phyloP scores from a whole-genome alignment of 1,140 invertebrate genomes.

The Nasonia giraulti region DNA sequence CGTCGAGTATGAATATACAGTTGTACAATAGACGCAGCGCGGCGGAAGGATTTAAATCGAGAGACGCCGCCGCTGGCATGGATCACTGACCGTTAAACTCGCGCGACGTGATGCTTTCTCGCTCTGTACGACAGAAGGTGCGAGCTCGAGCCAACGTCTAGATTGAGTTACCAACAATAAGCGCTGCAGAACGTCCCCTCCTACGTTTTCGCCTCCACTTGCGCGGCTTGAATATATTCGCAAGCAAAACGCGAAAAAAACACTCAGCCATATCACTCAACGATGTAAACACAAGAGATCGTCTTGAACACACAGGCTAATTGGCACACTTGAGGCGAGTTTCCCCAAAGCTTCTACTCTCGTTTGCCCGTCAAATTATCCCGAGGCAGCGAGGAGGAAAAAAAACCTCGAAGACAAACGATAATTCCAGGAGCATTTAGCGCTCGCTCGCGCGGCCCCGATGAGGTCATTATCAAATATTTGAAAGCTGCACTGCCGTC shows the following conservation, averaged over 20 bases:
- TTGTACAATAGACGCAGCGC: no score
- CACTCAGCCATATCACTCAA: not conserved
- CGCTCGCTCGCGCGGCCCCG: not conserved
- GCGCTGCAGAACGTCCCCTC: no score
- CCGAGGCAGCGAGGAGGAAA: not conserved
- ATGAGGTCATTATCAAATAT: slow-evolving; percentile 29
- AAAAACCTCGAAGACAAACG: not conserved
- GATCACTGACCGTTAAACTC: slow-evolving; percentile 37
- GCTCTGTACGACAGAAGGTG: no score
- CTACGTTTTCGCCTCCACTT: no score
- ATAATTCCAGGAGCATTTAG: slow-evolving; percentile 6
- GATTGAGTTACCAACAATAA: no score
- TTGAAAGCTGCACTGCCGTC: not conserved
- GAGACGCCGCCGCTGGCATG: not conserved
- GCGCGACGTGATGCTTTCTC: not conserved
- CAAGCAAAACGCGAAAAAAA: no score
- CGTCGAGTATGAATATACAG: no score
- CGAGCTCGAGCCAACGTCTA: no score
- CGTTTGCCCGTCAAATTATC: not conserved
- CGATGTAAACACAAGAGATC: not conserved
- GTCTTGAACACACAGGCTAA: not conserved
- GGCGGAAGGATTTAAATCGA: slow-evolving; percentile 31
- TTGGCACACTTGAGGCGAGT: not conserved
- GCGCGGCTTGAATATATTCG: no score
- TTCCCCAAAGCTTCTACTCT: not conserved